Conservation (phyloP, 2,113 vertebrate species). For the Muntiacus muntjak region DNA sequence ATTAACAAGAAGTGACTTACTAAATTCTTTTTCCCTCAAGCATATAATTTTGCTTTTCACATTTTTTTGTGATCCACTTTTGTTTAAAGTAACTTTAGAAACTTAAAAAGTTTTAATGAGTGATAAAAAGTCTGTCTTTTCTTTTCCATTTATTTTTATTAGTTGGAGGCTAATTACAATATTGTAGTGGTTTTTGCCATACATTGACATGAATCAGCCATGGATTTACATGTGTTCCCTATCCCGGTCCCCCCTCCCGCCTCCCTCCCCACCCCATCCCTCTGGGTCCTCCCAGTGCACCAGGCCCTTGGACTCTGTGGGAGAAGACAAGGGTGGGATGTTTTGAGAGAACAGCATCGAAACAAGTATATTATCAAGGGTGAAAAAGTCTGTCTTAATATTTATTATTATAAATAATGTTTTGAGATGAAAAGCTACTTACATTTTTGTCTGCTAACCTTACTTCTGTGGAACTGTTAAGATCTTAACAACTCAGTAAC, state of each 20-base stretch:
- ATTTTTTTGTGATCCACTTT: slow-evolving; percentile 13
- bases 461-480: neutral
- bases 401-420: neutral
- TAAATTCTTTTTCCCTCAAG: neutral
- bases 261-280: too few species aligned
- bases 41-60: neutral
- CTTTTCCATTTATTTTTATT: too few species aligned
- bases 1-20: neutral
- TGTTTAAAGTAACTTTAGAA: neutral
- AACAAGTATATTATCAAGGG: too few species aligned
- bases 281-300: too few species aligned
- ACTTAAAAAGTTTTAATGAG: neutral
- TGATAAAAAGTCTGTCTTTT: neutral
- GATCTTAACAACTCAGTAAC: neutral
- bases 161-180: too few species aligned
- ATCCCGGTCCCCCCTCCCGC: too few species aligned
- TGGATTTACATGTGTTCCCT: too few species aligned
- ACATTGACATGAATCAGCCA: too few species aligned
- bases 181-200: too few species aligned
- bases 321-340: too few species aligned
- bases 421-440: neutral
- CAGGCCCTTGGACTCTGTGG: too few species aligned
- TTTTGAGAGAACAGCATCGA: too few species aligned
- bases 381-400: neutral
- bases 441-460: neutral